Evolutionary conservation across 2,888 invertebrate species (phyloP).

Genomic region (Drosophila conformis): DNA sequence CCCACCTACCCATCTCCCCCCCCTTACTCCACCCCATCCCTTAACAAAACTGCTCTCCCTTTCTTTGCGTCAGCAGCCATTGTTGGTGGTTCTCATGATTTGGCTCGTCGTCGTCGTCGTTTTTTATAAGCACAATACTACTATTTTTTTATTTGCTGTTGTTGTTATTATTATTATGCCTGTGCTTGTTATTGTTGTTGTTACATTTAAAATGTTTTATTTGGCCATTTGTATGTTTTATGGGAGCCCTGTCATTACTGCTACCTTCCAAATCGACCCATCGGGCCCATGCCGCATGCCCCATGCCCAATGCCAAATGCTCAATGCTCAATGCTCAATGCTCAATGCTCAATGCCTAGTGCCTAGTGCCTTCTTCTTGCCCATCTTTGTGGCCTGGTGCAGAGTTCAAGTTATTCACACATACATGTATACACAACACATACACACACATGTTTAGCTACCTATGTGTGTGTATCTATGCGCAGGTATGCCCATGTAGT

Average conservation of each 20-base stretch:
- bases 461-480: background rate
- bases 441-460: background rate
- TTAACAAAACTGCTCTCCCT: background rate
- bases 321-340: background rate
- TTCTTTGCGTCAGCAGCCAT: conserved; percentile 7
- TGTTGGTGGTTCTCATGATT: conserved; percentile 35
- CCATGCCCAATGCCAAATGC: background rate
- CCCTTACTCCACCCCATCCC: background rate
- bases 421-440: background rate
- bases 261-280: conserved; percentile 36
- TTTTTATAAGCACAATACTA: conserved; percentile 68
- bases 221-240: conserved; percentile 81
- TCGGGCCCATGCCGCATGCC: background rate
- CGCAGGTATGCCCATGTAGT: background rate
- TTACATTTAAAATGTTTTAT: conserved; percentile 81
- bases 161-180: conserved; percentile 58
- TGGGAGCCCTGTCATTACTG: conserved; percentile 68
- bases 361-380: conserved; percentile 2
- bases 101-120: conserved; percentile 18
- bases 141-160: conserved; percentile 69
- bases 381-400: background rate
- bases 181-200: conserved; percentile 46
- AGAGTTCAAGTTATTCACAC: conserved; percentile 12
- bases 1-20: background rate
- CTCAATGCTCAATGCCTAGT: conserved; percentile 6